phyloP scores from a whole-genome alignment of 2,888 invertebrate species.

The Nesidiocoris tenuis region DNA sequence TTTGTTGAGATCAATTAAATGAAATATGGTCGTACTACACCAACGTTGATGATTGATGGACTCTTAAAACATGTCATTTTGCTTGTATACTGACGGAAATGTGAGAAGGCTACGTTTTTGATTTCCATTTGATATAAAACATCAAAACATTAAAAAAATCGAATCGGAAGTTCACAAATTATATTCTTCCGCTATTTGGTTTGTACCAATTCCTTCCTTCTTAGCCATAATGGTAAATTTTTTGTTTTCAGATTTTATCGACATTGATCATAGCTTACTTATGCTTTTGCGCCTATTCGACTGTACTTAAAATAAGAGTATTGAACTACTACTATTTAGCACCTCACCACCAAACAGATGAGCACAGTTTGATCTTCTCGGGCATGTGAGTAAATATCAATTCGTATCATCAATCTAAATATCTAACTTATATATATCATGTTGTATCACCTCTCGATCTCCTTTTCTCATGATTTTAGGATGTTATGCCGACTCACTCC shows the following conservation, averaged over 20 bases:
- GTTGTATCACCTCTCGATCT: background rate
- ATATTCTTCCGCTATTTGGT: no score
- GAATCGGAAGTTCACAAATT: no score
- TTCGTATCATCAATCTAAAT: background rate
- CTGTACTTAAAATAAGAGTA: constrained; percentile 92
- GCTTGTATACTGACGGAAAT: no score
- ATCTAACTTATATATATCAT: background rate
- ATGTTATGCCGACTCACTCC: constrained; percentile 94
- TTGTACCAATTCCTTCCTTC: no score
- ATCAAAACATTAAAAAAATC: no score
- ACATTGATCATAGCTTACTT: constrained; percentile 90
- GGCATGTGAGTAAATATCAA: constrained; percentile 69
- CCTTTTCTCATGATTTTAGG: constrained; percentile 60
- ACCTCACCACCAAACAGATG: constrained; percentile 96
- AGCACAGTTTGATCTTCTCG: constrained; percentile 96
- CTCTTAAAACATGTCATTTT: no score
- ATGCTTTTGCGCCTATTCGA: constrained; percentile 97
- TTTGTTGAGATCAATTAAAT: no score
- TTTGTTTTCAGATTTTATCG: constrained; percentile 72
- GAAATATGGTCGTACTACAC: no score
- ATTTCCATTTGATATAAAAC: no score
- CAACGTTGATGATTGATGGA: no score
- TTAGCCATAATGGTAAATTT: constrained; percentile 80
- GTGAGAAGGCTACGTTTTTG: no score
- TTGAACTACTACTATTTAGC: constrained; percentile 96